Base-by-base conservation (phyloP, 1,140 invertebrate species). In the Lutraria rhynchaena region DNA sequence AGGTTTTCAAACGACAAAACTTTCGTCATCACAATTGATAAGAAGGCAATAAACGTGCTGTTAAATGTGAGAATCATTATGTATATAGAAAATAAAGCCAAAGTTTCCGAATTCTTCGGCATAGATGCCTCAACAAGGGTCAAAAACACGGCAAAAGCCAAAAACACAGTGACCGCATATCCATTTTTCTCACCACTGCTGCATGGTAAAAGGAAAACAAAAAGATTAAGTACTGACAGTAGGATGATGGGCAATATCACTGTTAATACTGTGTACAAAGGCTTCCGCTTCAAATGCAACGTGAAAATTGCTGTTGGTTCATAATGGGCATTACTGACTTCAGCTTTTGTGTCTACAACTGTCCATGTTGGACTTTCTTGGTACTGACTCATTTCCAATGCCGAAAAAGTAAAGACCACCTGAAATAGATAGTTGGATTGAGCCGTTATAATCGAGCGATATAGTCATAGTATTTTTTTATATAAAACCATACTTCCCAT, bases 111-210 rank as follows among this genome's bases (percentile, higher is more conserved):
- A 3, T 93, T 94, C 83, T 93, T 92, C 11, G 94, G 94, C 90
- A 94, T 92, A 69, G 93, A 93, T 83, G 94, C 93, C 22, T 92
- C 92, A 57, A 94, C 93, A 74, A 93, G 93, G 67, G 94, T 88
- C 90, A 94, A 93, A 86, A 94, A 94, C 29, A 94, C 93, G 51
- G 93, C 93, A 85, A 94, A 94, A 1, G 94, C 93, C 13, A 94
- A 88, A 4, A 94, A 90, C 19, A 94, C 92, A 5, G 94, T 94
- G 27, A 94, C 89, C 24, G 93, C 93, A n/a, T 94, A 91, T 5
- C 93, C 91, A 58, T 94, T 93, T 87, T 94, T 94, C 86, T 94
- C 94, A 0, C 94, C 93, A 3, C 92, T 92, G 74, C 93, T 93
- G 0, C 94, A 93, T 22, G 94, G 94, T 35, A 94, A 89, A 82